Evolutionary conservation across 2,888 invertebrate species (phyloP).

Genomic region (Callinectes sapidus): DNA sequence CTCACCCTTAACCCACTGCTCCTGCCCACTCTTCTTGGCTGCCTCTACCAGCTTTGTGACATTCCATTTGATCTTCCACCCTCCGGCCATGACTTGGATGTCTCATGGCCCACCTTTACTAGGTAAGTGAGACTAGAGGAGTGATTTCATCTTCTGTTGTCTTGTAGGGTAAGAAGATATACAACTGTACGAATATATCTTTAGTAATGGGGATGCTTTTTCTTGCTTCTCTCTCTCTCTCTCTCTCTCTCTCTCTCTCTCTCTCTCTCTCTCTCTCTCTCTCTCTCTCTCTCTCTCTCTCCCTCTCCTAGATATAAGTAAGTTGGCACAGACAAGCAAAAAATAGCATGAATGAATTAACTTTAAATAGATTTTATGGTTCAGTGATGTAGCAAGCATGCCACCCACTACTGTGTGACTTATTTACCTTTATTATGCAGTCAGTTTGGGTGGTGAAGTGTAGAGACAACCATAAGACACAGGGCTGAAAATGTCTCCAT

Average conservation of each 20-base stretch:
- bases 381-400: too few species aligned
- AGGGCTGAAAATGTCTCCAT: too few species aligned
- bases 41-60: conserved; percentile 57
- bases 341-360: too few species aligned
- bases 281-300: conserved; percentile 19
- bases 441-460: too few species aligned
- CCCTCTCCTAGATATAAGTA: neutral
- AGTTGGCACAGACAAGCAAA: too few species aligned
- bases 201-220: neutral
- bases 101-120: conserved; percentile 57
- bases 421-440: too few species aligned
- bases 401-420: too few species aligned
- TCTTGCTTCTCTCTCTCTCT: neutral
- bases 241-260: conserved; percentile 34
- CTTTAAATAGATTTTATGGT: too few species aligned
- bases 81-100: conserved; percentile 52
- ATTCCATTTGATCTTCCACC: conserved; percentile 55
- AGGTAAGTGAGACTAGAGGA: conserved; percentile 42
- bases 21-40: neutral
- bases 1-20: conserved; percentile 28
- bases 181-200: neutral
- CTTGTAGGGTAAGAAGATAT: neutral
- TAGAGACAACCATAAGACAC: too few species aligned
- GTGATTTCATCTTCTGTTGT: neutral
- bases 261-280: conserved; percentile 29